Base-by-base conservation (phyloP, 2,888 invertebrate species). In the Ceramica pisi region DNA sequence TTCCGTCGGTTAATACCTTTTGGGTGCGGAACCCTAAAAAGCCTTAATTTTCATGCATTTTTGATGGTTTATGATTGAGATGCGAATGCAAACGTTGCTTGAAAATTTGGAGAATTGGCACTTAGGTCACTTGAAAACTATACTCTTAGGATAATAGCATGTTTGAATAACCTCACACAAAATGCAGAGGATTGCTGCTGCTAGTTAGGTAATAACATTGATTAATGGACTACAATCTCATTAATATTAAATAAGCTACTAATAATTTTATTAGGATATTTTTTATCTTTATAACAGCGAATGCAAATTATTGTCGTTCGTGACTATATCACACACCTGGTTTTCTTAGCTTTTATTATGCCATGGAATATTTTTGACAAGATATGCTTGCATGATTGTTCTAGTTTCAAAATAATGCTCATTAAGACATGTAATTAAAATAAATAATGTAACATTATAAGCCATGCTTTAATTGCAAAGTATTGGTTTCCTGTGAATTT, bases 191-290 rank as follows among this genome's bases (percentile, higher is more conserved):
- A 21, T 51, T 35, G 21, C n/a, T n/a, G n/a, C n/a, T n/a, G n/a
- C 21, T 21, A 16, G 14, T 31, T 48, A 59, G 46, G 2, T 46
- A 31, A 65, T 59, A 41, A 8, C 1, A 53, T 67, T 67, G 46
- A 73, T 60, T 59, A 74, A 67, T 74, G 53, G n/a, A 26, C 23
- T 41, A 55, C 31, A 67, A 48, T 0, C 23, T 19, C 53, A 67
- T 75, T 41, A 16, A 75, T 67, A 75, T 67, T 73, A 19, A 55
- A 41, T 16, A 12, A 23, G n/a, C 14, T 23, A 23, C 9, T 10
- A 56, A 73, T 57, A 44, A 26, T 26, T 23, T 44, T 9, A 64
- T 9, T 16, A n/a, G 3, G n/a, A 35, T 67, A 44, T 75, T 60
- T 73, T 67, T 73, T n/a, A 59, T 66, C 35, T 59, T 31, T 21